Conservation (phyloP, 1,140 invertebrate genomes). For the Pachypeltis micranthus region DNA sequence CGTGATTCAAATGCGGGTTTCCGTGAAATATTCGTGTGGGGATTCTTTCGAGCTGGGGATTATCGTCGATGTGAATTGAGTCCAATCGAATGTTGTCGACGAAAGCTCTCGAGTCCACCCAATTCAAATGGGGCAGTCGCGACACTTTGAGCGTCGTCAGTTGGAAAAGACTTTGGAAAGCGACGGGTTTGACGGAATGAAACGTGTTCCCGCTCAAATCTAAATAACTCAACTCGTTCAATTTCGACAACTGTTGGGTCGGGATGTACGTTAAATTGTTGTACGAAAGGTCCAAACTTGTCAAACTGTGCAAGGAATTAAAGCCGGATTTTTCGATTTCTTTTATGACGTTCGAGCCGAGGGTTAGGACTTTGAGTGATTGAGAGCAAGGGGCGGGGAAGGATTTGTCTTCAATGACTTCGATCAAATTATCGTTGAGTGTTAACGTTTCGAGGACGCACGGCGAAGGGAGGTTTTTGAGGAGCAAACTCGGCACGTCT, state of each 20-base stretch:
- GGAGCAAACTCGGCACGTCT: conserved; percentile 47
- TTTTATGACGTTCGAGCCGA: conserved; percentile 60
- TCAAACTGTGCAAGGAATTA: conserved; percentile 51
- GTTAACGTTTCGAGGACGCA: conserved; percentile 48
- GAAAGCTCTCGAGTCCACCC: conserved; percentile 46
- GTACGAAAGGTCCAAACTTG: conserved; percentile 61
- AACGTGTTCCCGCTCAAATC: conserved; percentile 66
- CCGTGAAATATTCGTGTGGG: conserved; percentile 60
- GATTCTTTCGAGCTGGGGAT: conserved; percentile 52
- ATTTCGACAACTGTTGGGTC: conserved; percentile 56
- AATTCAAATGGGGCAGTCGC: conserved; percentile 32
- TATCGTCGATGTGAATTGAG: conserved; percentile 61
- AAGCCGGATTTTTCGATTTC: conserved; percentile 53
- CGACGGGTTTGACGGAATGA: conserved; percentile 50
- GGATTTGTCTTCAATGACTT: conserved; percentile 49
- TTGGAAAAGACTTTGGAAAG: conserved; percentile 68
- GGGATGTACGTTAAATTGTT: conserved; percentile 70
- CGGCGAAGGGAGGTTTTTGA: conserved; percentile 47
- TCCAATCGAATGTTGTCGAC: conserved; percentile 73
- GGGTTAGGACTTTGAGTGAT: conserved; percentile 47
- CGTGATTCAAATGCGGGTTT: conserved; percentile 56
- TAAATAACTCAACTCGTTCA: conserved; percentile 57
- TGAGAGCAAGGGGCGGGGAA: conserved; percentile 46
- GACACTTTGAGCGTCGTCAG: conserved; percentile 58
- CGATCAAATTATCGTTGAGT: conserved; percentile 58